A percentile compares a stretch with the other conserved stretches of the same genome.
phyloP scores from a whole-genome alignment of 2,113 vertebrate genomes.

The Xenotilapia leptura region DNA sequence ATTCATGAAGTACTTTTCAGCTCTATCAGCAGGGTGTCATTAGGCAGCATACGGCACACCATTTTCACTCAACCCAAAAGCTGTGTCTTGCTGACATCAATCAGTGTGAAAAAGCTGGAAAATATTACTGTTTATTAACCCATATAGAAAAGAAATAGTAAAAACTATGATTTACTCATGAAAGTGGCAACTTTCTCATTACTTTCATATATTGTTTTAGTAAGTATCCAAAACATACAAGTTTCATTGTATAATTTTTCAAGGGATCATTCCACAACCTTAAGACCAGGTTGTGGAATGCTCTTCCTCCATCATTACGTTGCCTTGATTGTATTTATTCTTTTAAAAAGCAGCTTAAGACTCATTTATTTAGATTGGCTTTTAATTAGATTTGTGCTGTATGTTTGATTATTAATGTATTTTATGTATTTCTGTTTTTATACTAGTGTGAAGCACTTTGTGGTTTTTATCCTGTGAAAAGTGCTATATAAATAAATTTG shows the following conservation, averaged over 20 bases:
- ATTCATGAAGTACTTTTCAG: neutral
- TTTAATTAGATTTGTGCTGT: neutral
- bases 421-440: neutral
- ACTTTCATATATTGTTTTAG: too few relatives aligned
- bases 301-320: neutral
- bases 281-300: neutral
- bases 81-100: neutral
- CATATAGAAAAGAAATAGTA: too few relatives aligned
- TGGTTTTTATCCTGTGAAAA: neutral
- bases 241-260: neutral
- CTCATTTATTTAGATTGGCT: neutral
- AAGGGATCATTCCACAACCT: too few relatives aligned
- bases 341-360: neutral
- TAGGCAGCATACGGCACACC: neutral
- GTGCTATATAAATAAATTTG: neutral
- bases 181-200: too few relatives aligned
- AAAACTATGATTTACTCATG: too few relatives aligned
- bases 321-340: neutral
- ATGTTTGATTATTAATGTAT: neutral
- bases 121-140: neutral
- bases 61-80: neutral
- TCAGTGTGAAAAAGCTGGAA: neutral
- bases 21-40: neutral
- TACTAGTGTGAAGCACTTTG: neutral
- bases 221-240: too few relatives aligned